These are phyloP conservation scores for Lithodes maja DNA, from an alignment of 2,888 invertebrate species.

Conservation along the genomic window DNA sequence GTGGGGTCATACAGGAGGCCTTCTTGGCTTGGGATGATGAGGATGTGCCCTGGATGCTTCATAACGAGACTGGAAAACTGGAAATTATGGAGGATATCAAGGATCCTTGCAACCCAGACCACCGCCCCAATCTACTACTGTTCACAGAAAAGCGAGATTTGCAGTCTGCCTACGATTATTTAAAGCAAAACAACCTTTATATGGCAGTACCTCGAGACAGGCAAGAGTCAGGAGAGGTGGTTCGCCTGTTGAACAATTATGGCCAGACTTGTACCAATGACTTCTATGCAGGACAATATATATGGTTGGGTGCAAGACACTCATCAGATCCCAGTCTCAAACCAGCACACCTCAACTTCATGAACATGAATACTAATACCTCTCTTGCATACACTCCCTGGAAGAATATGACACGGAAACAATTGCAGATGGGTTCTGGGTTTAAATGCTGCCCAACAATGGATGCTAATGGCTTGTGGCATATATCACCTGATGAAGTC, in stretches of 20 bases:
- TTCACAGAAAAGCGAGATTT: background rate
- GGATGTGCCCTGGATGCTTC: background rate
- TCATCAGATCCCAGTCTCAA: too few species aligned
- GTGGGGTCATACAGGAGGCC: background rate
- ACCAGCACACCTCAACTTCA: background rate
- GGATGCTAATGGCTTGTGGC: background rate
- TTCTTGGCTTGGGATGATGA: background rate
- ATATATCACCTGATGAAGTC: background rate
- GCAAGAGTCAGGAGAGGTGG: background rate
- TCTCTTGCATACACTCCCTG: background rate
- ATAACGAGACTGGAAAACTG: conserved; percentile 1
- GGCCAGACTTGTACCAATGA: background rate
- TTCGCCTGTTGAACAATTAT: background rate
- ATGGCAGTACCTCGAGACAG: conserved; percentile 2
- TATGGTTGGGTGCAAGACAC: background rate
- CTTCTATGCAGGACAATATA: background rate
- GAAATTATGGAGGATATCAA: background rate
- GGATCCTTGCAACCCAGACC: background rate
- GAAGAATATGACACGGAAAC: background rate
- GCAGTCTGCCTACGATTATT: background rate
- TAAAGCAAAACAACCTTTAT: background rate
- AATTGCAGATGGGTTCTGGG: background rate
- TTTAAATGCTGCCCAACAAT: background rate
- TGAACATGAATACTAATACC: background rate
- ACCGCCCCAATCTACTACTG: background rate